Evolutionary conservation across 2,888 invertebrate species (phyloP).

Genomic region (Dichetophora obliterata): DNA sequence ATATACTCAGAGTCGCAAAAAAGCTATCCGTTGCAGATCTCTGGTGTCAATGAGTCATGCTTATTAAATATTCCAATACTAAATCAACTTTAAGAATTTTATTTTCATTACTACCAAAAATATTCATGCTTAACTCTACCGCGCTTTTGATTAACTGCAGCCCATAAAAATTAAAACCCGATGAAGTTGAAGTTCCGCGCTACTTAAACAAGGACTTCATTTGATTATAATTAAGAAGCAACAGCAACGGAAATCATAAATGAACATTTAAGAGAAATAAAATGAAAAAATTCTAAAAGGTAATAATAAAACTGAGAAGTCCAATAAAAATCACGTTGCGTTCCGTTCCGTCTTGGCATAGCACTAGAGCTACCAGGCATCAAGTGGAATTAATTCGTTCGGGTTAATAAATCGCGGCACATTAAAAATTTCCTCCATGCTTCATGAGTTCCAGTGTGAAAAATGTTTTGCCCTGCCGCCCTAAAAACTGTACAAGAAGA

Average conservation of each 20-base stretch:
- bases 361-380: background rate
- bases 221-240: slow-evolving; percentile 19
- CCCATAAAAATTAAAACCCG: background rate
- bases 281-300: background rate
- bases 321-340: background rate
- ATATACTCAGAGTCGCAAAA: too few species aligned
- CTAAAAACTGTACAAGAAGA: background rate
- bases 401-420: slow-evolving; percentile 34
- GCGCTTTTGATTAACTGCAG: slow-evolving; percentile 17
- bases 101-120: background rate
- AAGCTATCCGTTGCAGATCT: too few species aligned
- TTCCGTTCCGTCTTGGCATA: background rate
- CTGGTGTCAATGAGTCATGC: slow-evolving; percentile 18
- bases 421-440: slow-evolving; percentile 17
- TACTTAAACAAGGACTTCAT: slow-evolving; percentile 15
- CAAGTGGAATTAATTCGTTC: slow-evolving; percentile 28
- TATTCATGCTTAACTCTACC: background rate
- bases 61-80: background rate
- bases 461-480: background rate
- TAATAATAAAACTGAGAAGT: background rate
- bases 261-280: background rate
- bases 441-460: background rate
- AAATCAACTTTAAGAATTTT: background rate
- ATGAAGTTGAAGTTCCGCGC: background rate
- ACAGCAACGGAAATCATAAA: background rate